These are phyloP conservation scores for Ephestia elutella DNA, from an alignment of 1,140 invertebrate genomes.

Conservation along the genomic window DNA sequence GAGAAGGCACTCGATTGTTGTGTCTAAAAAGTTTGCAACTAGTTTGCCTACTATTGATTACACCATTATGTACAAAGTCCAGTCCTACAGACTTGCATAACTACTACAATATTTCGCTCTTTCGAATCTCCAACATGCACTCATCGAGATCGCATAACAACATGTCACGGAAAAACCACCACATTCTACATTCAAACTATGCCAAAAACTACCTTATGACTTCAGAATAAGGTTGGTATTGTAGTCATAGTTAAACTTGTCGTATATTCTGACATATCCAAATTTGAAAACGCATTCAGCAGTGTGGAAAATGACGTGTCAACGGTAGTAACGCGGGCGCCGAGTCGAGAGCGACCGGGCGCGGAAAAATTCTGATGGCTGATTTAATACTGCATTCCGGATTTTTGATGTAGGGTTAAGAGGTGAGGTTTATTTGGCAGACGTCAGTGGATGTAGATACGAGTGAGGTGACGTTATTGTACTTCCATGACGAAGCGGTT, in stretches of 20 bases:
- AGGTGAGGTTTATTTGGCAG: background rate
- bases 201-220: slow-evolving; percentile 17
- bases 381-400: slow-evolving; percentile 13
- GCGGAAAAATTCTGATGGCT: background rate
- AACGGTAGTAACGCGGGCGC: slow-evolving; percentile 15
- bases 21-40: no score
- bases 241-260: slow-evolving; percentile 7
- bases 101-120: background rate
- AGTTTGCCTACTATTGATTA: no score
- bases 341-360: background rate
- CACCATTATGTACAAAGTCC: no score
- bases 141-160: slow-evolving; percentile 31
- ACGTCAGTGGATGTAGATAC: background rate
- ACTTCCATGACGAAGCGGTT: no score
- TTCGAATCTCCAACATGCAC: slow-evolving; percentile 14
- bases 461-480: background rate
- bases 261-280: slow-evolving; percentile 34
- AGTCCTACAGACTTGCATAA: background rate
- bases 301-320: slow-evolving; percentile 59
- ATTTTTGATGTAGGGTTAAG: slow-evolving; percentile 2
- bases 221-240: slow-evolving; percentile 14
- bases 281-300: slow-evolving; percentile 33
- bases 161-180: slow-evolving; percentile 19
- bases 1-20: no score
- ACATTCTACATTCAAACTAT: slow-evolving; percentile 1